Conservation (phyloP, 2,797 vertebrate genomes). For the Prionace glauca region DNA sequence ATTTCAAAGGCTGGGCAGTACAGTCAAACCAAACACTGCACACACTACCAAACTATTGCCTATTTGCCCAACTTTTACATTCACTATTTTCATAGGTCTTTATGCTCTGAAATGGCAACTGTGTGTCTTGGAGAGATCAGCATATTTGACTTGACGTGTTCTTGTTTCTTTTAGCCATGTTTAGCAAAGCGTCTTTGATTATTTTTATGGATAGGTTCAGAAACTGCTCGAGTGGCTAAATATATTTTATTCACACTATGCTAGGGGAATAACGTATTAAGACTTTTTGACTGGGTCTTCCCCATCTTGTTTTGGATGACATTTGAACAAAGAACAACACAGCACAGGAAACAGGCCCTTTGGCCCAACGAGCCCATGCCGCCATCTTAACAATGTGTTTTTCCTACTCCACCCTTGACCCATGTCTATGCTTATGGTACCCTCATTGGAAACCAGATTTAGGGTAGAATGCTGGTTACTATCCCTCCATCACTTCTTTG, state of each 20-base stretch:
- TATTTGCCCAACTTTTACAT: constrained; percentile 2
- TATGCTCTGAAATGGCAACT: not conserved
- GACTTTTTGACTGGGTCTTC: not conserved
- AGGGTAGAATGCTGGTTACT: no score
- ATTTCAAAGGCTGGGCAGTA: not conserved
- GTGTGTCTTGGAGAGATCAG: not conserved
- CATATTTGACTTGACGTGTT: not conserved
- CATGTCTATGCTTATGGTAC: no score
- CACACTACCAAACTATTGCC: not conserved
- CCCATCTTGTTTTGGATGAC: not conserved
- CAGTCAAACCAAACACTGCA: not conserved
- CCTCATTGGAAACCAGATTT: no score
- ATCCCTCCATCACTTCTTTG: not conserved
- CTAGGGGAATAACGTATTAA: not conserved
- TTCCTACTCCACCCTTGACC: no score
- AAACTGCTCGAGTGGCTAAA: not conserved
- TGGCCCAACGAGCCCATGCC: no score
- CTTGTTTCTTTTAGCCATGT: not conserved
- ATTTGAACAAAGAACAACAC: no score
- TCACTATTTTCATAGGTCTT: not conserved
- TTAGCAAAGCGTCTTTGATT: not conserved
- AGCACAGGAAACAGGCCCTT: no score
- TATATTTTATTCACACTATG: not conserved
- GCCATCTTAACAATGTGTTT: no score
- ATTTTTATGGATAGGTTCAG: not conserved